Base-by-base conservation (phyloP, 1,140 invertebrate genomes). In the Octopus bimaculoides region DNA sequence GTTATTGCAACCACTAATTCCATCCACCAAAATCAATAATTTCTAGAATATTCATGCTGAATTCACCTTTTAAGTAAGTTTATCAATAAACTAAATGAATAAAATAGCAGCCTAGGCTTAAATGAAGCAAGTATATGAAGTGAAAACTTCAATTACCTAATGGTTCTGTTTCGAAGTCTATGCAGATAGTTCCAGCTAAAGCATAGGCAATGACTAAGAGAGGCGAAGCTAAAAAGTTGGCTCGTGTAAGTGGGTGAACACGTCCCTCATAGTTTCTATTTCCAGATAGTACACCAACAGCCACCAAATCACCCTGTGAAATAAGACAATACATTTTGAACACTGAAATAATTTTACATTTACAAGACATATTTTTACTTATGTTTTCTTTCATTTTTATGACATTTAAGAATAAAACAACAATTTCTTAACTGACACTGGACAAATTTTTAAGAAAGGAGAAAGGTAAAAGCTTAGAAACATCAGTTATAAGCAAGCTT, bases 221-320 rank as follows among this genome's bases (percentile, higher is more conserved):
- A 0, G 98, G 98, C 12, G 96, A 98, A 0, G 98, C 97, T 76
- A 99, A 91, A 87, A 99, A 99, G 91, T 99, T 99, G 26, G 98
- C 97, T 55, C 97, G 90, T 0, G 97, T 98, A 86, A 96, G 94
- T 0, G 98, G 97, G 91, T 99, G 97, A 86, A 99, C 97, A 78
- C 98, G 92, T 17, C 98, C 98, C 90, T 99, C 98, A 90, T 99
- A 99, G 89, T 99, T 99, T 3, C 98, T 91, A 89, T 99, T 99
- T 1, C 98, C 98, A 0, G 97, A 98, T 0, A 99, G 90, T 3
- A 99, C 96, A 41, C 97, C 97, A 87, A 95, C 96, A 85, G 96
- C 97, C 0, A 99, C 95, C 8, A 99, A 91, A 87, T 97, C 96
- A 87, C 86, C 87, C 88, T 90, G 83, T 26, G 80, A 80, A 75